A percentile compares a stretch with the other conserved stretches of the same genome.
Evolutionary conservation across 2,113 vertebrate species (phyloP).

Genomic region (Rattus rattus): DNA sequence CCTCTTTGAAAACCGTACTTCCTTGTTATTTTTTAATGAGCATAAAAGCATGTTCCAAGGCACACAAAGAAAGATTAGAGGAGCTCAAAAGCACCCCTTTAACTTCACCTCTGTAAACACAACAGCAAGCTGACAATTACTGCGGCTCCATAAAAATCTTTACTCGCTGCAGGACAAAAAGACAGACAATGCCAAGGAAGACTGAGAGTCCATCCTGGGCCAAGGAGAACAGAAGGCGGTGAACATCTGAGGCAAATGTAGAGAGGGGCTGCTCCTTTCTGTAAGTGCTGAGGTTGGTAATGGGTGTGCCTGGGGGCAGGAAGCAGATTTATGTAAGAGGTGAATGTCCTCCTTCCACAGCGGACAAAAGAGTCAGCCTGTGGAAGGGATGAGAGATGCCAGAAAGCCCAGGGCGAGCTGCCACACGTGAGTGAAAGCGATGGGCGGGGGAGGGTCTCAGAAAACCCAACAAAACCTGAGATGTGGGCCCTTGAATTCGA

Average conservation of each 20-base stretch:
- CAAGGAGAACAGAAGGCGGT: constrained; percentile 58
- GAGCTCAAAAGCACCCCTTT: not conserved
- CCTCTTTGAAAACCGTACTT: not conserved
- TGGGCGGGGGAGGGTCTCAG: not conserved
- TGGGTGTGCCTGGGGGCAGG: constrained; percentile 4
- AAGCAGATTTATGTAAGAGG: constrained; percentile 29
- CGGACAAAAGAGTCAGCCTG: constrained; percentile 67
- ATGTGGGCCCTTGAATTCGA: not conserved
- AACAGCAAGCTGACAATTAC: not conserved
- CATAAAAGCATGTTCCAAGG: not conserved
- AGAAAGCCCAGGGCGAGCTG: constrained; percentile 38
- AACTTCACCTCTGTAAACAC: not conserved
- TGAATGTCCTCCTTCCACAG: constrained; percentile 51
- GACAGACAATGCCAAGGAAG: not conserved
- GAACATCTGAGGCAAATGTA: not conserved
- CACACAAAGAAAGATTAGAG: not conserved
- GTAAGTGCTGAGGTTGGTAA: not conserved
- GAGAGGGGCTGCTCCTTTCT: not conserved
- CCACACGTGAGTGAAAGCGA: not conserved
- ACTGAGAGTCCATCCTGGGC: not conserved
- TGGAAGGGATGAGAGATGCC: constrained; percentile 7
- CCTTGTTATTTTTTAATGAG: not conserved
- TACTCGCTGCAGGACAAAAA: not conserved
- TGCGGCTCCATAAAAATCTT: not conserved
- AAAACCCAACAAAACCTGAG: not conserved